Evolutionary conservation across 2,888 invertebrate species (phyloP).

Genomic region (Phanerotoma sp.): DNA sequence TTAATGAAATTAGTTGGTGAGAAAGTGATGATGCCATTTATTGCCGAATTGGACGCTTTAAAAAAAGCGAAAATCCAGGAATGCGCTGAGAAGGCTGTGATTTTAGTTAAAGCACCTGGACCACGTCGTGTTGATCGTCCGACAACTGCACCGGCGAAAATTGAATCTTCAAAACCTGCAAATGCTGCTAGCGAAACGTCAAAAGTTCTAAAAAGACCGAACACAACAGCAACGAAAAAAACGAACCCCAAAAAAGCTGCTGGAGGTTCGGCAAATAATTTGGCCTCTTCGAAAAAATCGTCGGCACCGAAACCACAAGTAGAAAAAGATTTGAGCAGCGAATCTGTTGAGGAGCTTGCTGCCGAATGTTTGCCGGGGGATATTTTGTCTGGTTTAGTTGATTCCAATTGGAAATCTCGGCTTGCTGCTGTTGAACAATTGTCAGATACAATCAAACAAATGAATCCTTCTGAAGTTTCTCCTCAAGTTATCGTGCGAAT

Average conservation of each 20-base stretch:
- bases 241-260: conserved; percentile 46
- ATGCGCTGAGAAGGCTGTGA: conserved; percentile 88
- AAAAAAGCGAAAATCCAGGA: conserved; percentile 96
- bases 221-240: conserved; percentile 48
- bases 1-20: conserved; percentile 93
- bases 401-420: conserved; percentile 84
- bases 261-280: conserved; percentile 42
- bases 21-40: conserved; percentile 80
- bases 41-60: conserved; percentile 84
- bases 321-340: conserved; percentile 72
- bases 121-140: conserved; percentile 65
- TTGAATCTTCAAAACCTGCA: conserved; percentile 42
- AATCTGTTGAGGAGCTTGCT: conserved; percentile 77
- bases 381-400: conserved; percentile 68
- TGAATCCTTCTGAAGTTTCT: conserved; percentile 66
- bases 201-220: conserved; percentile 41
- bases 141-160: conserved; percentile 61
- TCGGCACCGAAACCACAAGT: conserved; percentile 36
- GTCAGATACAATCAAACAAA: conserved; percentile 62
- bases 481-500: conserved; percentile 76
- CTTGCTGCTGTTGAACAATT: conserved; percentile 75
- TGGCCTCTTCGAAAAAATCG: conserved; percentile 50
- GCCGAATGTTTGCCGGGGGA: conserved; percentile 67
- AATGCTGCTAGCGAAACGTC: conserved; percentile 22
- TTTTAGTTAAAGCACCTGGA: conserved; percentile 70